A percentile compares a stretch with the other conserved stretches of the same genome.
Evolutionary conservation across 2,797 vertebrate genomes (phyloP).

Genomic region (Sebastes kiyomatsui): DNA sequence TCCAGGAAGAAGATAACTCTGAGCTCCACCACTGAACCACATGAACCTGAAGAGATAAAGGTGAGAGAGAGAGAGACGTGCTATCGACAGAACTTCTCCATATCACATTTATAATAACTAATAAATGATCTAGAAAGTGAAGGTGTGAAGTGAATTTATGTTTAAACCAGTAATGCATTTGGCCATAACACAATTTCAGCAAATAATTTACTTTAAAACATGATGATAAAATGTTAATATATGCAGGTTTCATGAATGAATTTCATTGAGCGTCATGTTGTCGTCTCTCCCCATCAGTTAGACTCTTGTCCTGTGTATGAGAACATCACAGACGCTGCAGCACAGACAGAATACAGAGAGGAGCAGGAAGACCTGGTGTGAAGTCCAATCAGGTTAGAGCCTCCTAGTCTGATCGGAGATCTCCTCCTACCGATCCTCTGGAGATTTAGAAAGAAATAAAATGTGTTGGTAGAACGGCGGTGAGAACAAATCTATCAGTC

Average conservation of each 20-base stretch:
- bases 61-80: background rate
- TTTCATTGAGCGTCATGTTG: background rate
- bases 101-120: background rate
- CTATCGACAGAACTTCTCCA: background rate
- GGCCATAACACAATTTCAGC: background rate
- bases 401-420: background rate
- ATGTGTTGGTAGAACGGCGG: too few species aligned
- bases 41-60: background rate
- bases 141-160: background rate
- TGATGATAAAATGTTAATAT: background rate
- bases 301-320: background rate
- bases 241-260: background rate
- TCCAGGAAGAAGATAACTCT: slow-evolving; percentile 4
- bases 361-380: background rate
- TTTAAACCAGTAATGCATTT: background rate
- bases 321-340: background rate
- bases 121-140: background rate
- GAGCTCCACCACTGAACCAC: background rate
- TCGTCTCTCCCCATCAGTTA: background rate
- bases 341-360: slow-evolving; percentile 2
- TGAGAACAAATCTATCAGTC: too few species aligned
- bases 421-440: too few species aligned
- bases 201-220: background rate
- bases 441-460: too few species aligned
- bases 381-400: background rate